Percentiles rank a stretch among this genome's conserved stretches.
phyloP scores from a whole-genome alignment of 2,888 invertebrate genomes.

The Dione juno region DNA sequence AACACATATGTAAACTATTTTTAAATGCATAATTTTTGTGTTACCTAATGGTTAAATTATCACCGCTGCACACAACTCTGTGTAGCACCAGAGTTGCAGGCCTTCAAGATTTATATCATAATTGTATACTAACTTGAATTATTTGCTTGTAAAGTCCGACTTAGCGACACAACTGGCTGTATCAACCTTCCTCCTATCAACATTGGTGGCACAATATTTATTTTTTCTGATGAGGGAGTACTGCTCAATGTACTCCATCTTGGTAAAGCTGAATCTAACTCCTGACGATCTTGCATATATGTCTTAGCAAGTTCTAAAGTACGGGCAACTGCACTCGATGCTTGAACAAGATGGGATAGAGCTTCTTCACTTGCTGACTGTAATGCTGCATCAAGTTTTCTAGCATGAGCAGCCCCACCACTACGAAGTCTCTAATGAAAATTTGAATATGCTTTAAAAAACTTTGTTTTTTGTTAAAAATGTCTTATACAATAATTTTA shows the following conservation, averaged over 20 bases:
- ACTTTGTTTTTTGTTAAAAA: no score
- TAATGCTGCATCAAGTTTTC: constrained; percentile 63
- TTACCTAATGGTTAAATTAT: no score
- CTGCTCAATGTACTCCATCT: constrained; percentile 67
- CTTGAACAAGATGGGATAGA: constrained; percentile 65
- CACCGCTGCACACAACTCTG: no score
- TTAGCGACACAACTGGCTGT: constrained; percentile 73
- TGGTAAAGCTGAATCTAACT: constrained; percentile 58
- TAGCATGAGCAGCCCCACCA: constrained; percentile 59
- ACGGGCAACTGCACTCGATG: constrained; percentile 65
- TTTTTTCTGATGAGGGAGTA: constrained; percentile 61
- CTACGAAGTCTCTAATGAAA: constrained; percentile 63
- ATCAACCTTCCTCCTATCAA: constrained; percentile 71
- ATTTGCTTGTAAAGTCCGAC: constrained; percentile 62
- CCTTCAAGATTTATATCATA: neutral
- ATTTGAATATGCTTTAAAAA: no score
- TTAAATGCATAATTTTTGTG: no score
- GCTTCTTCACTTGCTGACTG: constrained; percentile 67
- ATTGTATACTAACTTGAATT: constrained; percentile 54
- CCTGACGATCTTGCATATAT: constrained; percentile 58
- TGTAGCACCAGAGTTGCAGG: no score
- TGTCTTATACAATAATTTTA: no score
- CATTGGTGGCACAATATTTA: constrained; percentile 70
- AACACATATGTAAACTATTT: no score
- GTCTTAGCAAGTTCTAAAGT: constrained; percentile 64